A percentile compares a stretch with the other conserved stretches of the same genome.
These are phyloP conservation scores for Cryptocephalus primarius DNA, from an alignment of 2,888 invertebrate genomes.

Conservation along the genomic window DNA sequence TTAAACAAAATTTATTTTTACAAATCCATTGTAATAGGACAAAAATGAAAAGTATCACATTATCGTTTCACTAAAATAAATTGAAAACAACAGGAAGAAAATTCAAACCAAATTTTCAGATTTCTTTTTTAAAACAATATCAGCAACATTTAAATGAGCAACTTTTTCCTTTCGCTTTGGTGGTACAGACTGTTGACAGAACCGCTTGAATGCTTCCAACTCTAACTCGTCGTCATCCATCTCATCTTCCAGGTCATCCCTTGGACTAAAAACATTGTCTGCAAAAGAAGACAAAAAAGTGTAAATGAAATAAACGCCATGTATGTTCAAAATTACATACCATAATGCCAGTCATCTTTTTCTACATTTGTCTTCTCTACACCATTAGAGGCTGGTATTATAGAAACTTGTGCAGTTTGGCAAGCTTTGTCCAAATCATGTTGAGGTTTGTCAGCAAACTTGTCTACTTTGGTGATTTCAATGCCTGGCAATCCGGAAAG, in stretches of 20 bases:
- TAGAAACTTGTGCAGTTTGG: conserved; percentile 35
- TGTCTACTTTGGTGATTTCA: conserved; percentile 36
- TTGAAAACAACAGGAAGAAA: too few relatives aligned
- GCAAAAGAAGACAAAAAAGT: conserved; percentile 5
- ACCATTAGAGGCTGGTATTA: conserved; percentile 31
- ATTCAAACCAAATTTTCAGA: conserved; percentile 18
- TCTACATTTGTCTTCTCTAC: conserved; percentile 25
- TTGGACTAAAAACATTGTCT: conserved; percentile 69
- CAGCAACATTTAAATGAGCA: conserved; percentile 64
- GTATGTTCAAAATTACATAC: conserved; percentile 14
- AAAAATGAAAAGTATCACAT: too few relatives aligned
- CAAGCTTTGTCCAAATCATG: conserved; percentile 22
- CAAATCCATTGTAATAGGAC: too few relatives aligned
- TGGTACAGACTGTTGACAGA: conserved; percentile 74
- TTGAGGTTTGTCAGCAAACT: conserved; percentile 22
- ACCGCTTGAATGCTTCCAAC: conserved; percentile 77
- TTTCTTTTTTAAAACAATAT: conserved; percentile 59
- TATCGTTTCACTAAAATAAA: too few relatives aligned
- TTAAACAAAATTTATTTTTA: too few relatives aligned
- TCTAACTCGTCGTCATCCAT: conserved; percentile 73
- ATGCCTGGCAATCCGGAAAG: conserved; percentile 36
- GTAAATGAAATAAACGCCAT: neutral
- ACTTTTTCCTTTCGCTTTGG: conserved; percentile 66
- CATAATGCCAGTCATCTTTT: conserved; percentile 34
- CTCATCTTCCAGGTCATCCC: conserved; percentile 68